Percentiles rank a stretch among this genome's conserved stretches.
Conservation (phyloP, 2,888 invertebrate genomes). For the Anoncus sp. region DNA sequence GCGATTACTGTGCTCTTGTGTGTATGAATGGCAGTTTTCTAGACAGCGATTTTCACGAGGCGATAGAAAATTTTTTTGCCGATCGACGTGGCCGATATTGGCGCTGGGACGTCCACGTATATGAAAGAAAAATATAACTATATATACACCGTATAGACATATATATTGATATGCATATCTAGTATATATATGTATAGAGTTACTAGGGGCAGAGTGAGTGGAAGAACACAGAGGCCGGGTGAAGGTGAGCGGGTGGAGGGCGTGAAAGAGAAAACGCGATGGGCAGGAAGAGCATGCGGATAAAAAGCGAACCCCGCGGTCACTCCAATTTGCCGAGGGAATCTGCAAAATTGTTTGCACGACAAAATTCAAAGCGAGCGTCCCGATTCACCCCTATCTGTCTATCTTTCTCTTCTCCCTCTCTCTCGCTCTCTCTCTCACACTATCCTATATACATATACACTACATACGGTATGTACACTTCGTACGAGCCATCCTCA, state of each 20-base stretch:
- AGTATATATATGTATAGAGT: neutral
- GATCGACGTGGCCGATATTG: slow-evolving; percentile 46
- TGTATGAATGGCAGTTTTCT: slow-evolving; percentile 41
- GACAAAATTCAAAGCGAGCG: slow-evolving; percentile 57
- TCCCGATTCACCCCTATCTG: slow-evolving; percentile 27
- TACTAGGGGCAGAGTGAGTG: neutral
- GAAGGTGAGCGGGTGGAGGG: slow-evolving; percentile 3
- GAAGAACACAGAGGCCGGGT: slow-evolving; percentile 2
- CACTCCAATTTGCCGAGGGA: slow-evolving; percentile 55
- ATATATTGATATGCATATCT: neutral
- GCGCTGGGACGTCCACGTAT: slow-evolving; percentile 1
- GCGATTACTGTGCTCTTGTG: slow-evolving; percentile 17
- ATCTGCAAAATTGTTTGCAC: slow-evolving; percentile 60
- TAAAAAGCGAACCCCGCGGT: slow-evolving; percentile 45
- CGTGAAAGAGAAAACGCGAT: slow-evolving; percentile 36
- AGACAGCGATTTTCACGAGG: slow-evolving; percentile 41
- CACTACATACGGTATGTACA: slow-evolving; percentile 12
- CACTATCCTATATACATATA: slow-evolving; percentile 4
- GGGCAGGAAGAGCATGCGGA: slow-evolving; percentile 34
- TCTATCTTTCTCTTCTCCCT: neutral
- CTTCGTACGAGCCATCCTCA: slow-evolving; percentile 9
- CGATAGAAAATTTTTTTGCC: slow-evolving; percentile 41
- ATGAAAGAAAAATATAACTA: slow-evolving; percentile 3
- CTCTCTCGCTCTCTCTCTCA: slow-evolving; percentile 18
- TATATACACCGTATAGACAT: too few species aligned